phyloP scores from a whole-genome alignment of 2,113 vertebrate species.

The Istiophorus platypterus region DNA sequence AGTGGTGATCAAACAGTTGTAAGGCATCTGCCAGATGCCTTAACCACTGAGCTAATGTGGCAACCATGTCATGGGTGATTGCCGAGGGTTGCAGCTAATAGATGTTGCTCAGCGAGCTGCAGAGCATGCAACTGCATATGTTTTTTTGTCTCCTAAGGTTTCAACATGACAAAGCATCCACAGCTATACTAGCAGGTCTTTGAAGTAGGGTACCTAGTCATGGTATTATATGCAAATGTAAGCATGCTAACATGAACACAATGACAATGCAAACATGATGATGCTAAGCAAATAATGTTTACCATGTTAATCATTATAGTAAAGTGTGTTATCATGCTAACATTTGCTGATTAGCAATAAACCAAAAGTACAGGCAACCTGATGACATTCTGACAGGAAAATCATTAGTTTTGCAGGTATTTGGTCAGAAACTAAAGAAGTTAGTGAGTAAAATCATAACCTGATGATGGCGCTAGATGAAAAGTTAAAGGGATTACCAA shows the following conservation, averaged over 20 bases:
- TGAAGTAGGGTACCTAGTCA: too few relatives aligned
- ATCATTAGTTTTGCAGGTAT: neutral
- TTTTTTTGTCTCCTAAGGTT: neutral
- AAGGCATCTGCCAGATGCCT: neutral
- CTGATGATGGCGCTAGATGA: neutral
- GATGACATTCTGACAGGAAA: too few relatives aligned
- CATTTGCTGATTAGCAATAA: too few relatives aligned
- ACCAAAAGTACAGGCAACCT: too few relatives aligned
- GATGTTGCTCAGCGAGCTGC: neutral
- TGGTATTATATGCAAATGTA: too few relatives aligned
- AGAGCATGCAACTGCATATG: neutral
- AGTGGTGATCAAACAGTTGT: neutral
- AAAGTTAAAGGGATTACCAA: neutral
- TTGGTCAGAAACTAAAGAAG: neutral
- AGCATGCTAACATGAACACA: too few relatives aligned
- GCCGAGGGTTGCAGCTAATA: neutral
- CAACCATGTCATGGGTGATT: neutral
- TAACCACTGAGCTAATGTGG: neutral
- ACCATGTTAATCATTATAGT: too few relatives aligned
- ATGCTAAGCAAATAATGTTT: too few relatives aligned
- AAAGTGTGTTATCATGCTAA: too few relatives aligned
- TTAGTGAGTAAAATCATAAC: too few relatives aligned
- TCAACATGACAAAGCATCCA: too few relatives aligned
- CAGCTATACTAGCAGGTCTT: neutral
- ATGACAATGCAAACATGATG: neutral